Evolutionary conservation across 2,113 vertebrate species (phyloP), one percentile per base, ranked within the genome.

Genomic region (Hassar affinis): DNA sequence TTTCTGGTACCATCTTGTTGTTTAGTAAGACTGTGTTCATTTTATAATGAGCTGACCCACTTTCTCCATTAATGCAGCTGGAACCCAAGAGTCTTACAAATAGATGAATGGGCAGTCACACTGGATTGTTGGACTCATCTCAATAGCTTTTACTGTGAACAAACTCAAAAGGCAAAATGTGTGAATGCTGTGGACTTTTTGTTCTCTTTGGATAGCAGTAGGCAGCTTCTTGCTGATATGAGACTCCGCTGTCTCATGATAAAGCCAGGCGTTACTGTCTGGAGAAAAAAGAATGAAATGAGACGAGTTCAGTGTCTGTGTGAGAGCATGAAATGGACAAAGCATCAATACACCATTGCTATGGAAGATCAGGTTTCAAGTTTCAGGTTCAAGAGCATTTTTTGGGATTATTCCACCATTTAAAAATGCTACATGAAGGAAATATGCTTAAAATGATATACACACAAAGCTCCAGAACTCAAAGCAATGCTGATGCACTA

Each of bases 321-420:
- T 81, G 33, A 6, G 38, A 82, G 45, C 33, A 75, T 0, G 20
- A 71, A 57, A 45, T 69, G 0, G 62, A 59, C 69, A 45, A 56
- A 62, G 74, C 66, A 30, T 22, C 11, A 22, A 42, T 47, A 57
- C 20, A 51, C 35, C 10, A 59, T n/a, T 42, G 14, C 20, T 52
- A 35, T 80, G 71, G 33, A 27, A 54, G 86, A 76, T 93, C 91
- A 90, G 87, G 86, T 87, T 75, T 69, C 88, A 22, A 38, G 87
- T 87, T 91, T 89, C 85, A 85, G 82, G 85, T 88, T 75, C 6
- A 1, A 85, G 89, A 90, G n/a, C n/a, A n/a, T 5, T 2, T 49
- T 74, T n/a, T 45, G n/a, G 4, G 5, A 42, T 45, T n/a, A 47
- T 64, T 33, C 62, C 10, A 17, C 6, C n/a, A 14, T 47, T 47